Conservation (phyloP, 2,888 invertebrate genomes). For the Tenthredo scrophulariae region DNA sequence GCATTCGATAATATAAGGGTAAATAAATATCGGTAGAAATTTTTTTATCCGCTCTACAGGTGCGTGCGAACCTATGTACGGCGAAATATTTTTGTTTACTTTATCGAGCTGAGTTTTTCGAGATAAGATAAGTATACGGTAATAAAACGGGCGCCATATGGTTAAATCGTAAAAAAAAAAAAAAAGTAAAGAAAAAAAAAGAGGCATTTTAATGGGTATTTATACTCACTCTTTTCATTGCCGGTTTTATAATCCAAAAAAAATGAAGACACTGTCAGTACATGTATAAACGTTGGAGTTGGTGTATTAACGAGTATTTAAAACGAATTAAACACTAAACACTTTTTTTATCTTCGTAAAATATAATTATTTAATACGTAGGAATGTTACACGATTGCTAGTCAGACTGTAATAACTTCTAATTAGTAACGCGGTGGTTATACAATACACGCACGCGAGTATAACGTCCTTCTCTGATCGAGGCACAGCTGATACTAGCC, state of each 20-base stretch:
- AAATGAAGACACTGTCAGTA: not conserved
- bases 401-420: not conserved
- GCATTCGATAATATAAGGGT: too few relatives aligned
- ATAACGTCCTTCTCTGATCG: constrained; percentile 23
- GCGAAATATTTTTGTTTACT: not conserved
- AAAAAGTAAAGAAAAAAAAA: not conserved
- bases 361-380: not conserved
- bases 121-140: not conserved
- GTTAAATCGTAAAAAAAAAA: not conserved
- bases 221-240: not conserved
- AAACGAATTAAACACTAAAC: not conserved
- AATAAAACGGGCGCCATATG: not conserved
- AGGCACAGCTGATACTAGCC: constrained; percentile 52
- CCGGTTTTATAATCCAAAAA: not conserved
- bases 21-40: not conserved
- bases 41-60: constrained; percentile 1
- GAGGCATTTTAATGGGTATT: not conserved
- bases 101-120: not conserved
- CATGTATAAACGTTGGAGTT: not conserved
- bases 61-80: not conserved
- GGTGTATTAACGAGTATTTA: not conserved
- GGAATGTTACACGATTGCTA: not conserved
- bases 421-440: not conserved
- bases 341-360: not conserved
- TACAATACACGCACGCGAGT: not conserved